Evolutionary conservation across 2,888 invertebrate genomes (phyloP), one percentile per base, ranked within the genome.

Genomic region (Protodeltote pygarga): DNA sequence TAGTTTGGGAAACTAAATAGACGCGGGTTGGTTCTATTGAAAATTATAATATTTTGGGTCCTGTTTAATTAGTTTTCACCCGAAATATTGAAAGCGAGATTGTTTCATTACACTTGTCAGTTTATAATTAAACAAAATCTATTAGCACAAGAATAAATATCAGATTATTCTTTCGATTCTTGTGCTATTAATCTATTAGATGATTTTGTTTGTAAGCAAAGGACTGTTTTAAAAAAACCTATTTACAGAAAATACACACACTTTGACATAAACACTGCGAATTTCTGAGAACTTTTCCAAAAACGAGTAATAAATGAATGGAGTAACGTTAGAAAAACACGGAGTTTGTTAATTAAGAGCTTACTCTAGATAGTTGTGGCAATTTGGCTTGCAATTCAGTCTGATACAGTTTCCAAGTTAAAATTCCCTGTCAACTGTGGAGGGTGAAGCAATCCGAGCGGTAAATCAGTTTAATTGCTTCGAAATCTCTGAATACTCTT

Each of bases 391-490:
- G 50, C 41, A 47, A 51, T 55, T 58, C 59, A 52, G 66, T 58
- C 68, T 67, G 71, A 74, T 74, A 73, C 70, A 77, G 71, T 77
- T 76, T 71, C 68, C 71, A 62, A 79, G 72, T 78, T 77, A 71
- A 75, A 75, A 77, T 71, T 75, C 64, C 53, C 57, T 73, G 77
- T 73, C 73, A 69, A 74, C 68, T 69, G 57, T 48, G 57, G 55
- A 63, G 57, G 57, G 51, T 47, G 70, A 57, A 67, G 70, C 72
- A 73, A 80, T 74, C 72, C 72, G 64, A 75, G 73, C 77, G 75
- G 73, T 66, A 80, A 83, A 84, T 83, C 83, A 77, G 76, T 76
- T 79, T 87, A 87, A 88, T 85, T 85, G 76, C 78, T 77, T 52
- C 72, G 63, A 76, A 73, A 75, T 75, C 71, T 75, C 68, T 62